These are phyloP conservation scores for Nipponacmea schrenckii DNA, from an alignment of 2,888 invertebrate species.

Conservation along the genomic window DNA sequence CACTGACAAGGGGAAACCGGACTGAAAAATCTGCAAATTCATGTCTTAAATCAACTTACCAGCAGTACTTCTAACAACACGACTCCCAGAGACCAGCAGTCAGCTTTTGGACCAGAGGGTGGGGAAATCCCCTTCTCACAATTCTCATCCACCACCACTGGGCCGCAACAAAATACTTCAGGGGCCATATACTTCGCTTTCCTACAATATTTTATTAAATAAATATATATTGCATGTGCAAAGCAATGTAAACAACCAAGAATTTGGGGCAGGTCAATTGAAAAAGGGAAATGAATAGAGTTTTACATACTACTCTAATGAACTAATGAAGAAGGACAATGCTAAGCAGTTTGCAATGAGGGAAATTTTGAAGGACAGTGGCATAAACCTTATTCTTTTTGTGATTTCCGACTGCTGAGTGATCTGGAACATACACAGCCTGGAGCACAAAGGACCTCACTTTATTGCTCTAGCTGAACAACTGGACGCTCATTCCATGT, in stretches of 20 bases:
- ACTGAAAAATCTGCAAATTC: no score
- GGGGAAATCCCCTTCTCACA: slow-evolving; percentile 47
- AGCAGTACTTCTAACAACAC: slow-evolving; percentile 81
- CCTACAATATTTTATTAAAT: slow-evolving; percentile 38
- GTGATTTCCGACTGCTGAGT: no score
- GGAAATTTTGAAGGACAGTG: no score
- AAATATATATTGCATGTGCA: not conserved
- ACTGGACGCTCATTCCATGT: no score
- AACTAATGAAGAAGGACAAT: not conserved
- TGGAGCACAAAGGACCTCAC: no score
- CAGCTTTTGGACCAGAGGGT: slow-evolving; percentile 78
- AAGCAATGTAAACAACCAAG: not conserved
- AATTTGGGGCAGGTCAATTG: not conserved
- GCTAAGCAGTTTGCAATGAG: no score
- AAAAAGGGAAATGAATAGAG: slow-evolving; percentile 8
- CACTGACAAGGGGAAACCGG: no score
- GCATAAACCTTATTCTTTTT: no score
- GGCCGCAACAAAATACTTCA: slow-evolving; percentile 62
- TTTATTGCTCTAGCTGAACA: no score
- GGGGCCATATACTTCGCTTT: slow-evolving; percentile 64
- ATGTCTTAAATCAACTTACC: slow-evolving; percentile 35
- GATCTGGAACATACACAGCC: no score
- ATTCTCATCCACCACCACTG: slow-evolving; percentile 50
- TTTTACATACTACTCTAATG: not conserved
- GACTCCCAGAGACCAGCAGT: slow-evolving; percentile 95